Base-by-base conservation (phyloP, 2,113 vertebrate genomes). In the Cinclus cinclus region DNA sequence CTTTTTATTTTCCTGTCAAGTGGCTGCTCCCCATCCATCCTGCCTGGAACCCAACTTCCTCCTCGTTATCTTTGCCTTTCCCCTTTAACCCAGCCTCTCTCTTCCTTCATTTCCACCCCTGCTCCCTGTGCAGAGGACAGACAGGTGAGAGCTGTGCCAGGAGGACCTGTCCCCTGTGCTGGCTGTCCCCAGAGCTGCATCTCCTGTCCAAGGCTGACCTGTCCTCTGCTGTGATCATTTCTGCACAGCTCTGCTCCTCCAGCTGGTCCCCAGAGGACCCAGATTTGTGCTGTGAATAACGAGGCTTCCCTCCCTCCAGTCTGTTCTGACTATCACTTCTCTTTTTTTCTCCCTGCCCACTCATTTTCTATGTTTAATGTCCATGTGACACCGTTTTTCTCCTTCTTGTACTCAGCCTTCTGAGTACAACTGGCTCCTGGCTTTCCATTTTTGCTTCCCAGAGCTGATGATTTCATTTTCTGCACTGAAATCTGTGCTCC, bases 281-380 rank as follows among this genome's bases (percentile, higher is more conserved):
- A 65, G 20, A 33, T 22, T 16, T 28, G n/a, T 71, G 65, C 65
- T 79, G 62, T 60, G 78, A 84, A 58, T 79, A 81, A 27, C 0
- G 2, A 91, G 47, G 39, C 64, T 76, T 85, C 50, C 65, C 35
- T 82, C 70, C 50, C 49, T 82, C 49, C 33, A 22, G 41, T 76
- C 89, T 94, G 65, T 49, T 89, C 46, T 67, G 89, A 47, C 89
- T 89, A 68, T 77, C 73, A 21, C 77, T 76, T 87, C 24, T 70
- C 80, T 86, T 70, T 68, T 83, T 68, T 65, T 49, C 55, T 69
- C 41, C 44, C 49, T 92, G 19, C 70, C 80, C 42, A 59, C 82
- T 90, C 58, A 24, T 88, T 90, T 95, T 69, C 87, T 87, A 13
- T 87, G 78, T 95, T 92, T 91, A 79, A 85, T 91, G 70, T 71